Base-by-base conservation (phyloP, 2,797 vertebrate species). In the Semaprochilodus insignis region DNA sequence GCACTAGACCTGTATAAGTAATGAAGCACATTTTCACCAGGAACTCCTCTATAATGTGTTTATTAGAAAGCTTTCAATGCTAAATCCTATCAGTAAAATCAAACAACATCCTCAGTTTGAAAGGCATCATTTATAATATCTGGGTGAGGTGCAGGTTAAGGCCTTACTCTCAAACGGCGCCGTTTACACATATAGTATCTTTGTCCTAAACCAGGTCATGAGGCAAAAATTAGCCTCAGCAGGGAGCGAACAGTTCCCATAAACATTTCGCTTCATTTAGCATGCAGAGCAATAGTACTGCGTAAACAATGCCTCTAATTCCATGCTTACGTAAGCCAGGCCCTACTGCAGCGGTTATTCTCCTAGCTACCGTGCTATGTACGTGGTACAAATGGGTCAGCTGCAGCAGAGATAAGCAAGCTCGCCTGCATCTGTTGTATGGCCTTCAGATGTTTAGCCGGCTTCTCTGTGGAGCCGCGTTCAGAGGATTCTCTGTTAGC, bases 281-380 rank as follows among this genome's bases (percentile, higher is more conserved):
- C 77, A 84, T 80, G 55, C 16, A 62, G 60, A 81, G 62, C 76
- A 74, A 84, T 69, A 52, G 5, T 69, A 80, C 71, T 78, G 55
- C 75, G 78, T 69, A 82, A 76, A 74, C 62, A 80, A 73, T 80
- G 78, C 74, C 75, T 79, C 62, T 85, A 86, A 86, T 81, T 73
- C 72, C 60, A 23, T 80, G 66, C 81, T 88, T 87, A 78, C 21
- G 70, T 87, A 84, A 85, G 70, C 82, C 57, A 66, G 63, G 17
- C 31, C 63, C 31, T 36, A 51, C 74, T 82, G 78, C 81, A 85
- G 85, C 80, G 74, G 66, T 87, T 48, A 71, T 78, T 31, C 71
- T 81, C 21, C 15, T 76, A 66, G 78, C 78, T 78, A 52, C 54
- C 40, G 60, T 54, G 62, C 15, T 17, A 66, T 51, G 74, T 31